Evolutionary conservation across 2,888 invertebrate genomes (phyloP), one percentile per base, ranked within the genome.

Genomic region (Drosophila sordidula): DNA sequence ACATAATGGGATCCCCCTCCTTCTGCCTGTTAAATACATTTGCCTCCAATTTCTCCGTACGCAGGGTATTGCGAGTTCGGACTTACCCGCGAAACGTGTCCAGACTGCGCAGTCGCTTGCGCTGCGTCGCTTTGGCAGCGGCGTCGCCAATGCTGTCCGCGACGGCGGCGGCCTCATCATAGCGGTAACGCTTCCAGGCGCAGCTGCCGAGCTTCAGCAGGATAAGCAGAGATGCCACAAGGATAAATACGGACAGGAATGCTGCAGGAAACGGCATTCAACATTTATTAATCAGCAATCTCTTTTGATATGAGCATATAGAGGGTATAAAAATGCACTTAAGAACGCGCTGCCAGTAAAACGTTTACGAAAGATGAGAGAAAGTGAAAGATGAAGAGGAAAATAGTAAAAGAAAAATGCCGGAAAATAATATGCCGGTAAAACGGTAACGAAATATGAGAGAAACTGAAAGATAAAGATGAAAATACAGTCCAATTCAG

Each of bases 1-100:
- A 9, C 3, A 0, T 29, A 9, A 29, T 3, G 29, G 9, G 3
- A 9, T 18, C 18, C 18, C 2, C 18, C 18, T 18, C 18, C 18
- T 18, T 18, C 18, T 18, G 18, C 18, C 18, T 18, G 18, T 18
- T 18, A 9, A 3, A 29, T 29, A 9, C 9, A 0, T 29, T 22
- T 22, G 3, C 22, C 22, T 0, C 22, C 22, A 0, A 3, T 29
- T 29, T 26, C 6, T 6, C 26, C 1, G 26, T 26, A 11, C 32
- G 22, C 42, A 32, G 22, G 34, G 16, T 54, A 34, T 44, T 12
- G 4, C 4, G 2, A 1, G 14, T 14, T 2, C 8, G 14, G 9
- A 6, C 92, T 92, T 92, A 96, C 96, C 97, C 97, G 92, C 97
- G 93, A 87, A 97, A 96, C 0, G 95, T 95, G 90, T 97, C 97